Evolutionary conservation across 1,140 invertebrate genomes (phyloP).

Genomic region (Drosophila mayri): DNA sequence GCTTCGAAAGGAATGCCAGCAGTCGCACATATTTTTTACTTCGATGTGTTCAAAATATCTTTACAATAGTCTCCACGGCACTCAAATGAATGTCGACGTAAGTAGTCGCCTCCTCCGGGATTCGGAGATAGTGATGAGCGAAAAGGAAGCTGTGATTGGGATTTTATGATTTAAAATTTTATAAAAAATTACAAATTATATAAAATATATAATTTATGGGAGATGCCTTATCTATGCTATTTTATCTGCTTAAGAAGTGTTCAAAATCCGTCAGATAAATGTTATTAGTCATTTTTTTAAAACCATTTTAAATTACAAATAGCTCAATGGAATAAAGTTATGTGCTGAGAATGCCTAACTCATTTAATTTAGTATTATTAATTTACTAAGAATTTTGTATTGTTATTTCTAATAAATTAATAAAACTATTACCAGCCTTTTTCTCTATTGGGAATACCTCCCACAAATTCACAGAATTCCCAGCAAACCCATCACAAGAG

Average conservation of each 20-base stretch:
- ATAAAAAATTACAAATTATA: too few relatives aligned
- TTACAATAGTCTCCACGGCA: constrained; percentile 62
- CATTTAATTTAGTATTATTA: too few relatives aligned
- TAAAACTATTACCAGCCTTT: background rate
- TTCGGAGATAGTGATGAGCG: constrained; percentile 42
- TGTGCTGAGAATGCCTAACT: too few relatives aligned
- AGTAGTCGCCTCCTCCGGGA: constrained; percentile 40
- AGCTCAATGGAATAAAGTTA: too few relatives aligned
- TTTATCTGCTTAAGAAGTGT: too few relatives aligned
- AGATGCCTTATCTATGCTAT: too few relatives aligned
- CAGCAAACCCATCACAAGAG: background rate
- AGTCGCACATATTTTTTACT: constrained; percentile 50
- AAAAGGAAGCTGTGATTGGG: background rate
- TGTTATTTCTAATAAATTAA: background rate
- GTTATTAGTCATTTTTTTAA: too few relatives aligned
- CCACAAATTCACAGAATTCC: background rate
- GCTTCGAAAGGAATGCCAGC: constrained; percentile 33
- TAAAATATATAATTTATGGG: too few relatives aligned
- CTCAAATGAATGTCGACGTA: constrained; percentile 71
- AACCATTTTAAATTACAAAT: too few relatives aligned
- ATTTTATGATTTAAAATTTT: too few relatives aligned
- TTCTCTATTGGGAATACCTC: background rate
- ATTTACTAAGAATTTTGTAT: background rate
- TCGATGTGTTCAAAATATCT: constrained; percentile 72
- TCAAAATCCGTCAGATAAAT: too few relatives aligned